Base-by-base conservation (phyloP, 2,888 invertebrate species). In the Hypolimnas misippus region DNA sequence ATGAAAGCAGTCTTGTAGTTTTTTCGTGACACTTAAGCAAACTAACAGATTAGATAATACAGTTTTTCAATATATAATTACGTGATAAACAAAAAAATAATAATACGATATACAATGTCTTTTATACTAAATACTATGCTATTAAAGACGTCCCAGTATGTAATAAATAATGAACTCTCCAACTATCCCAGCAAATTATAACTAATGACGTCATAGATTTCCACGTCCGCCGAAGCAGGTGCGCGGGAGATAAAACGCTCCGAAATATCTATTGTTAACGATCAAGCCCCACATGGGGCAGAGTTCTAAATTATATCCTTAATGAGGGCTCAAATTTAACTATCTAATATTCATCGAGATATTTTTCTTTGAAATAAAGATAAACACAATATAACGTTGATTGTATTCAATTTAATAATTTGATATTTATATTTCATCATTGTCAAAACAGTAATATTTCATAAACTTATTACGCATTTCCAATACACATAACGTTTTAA, bases 131-230 rank as follows among this genome's bases (percentile, higher is more conserved):
- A 7, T 19, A 3, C 4, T 40, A 14, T 6, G 16, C 6, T 16
- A 40, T n/a, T n/a, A n/a, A n/a, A n/a, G n/a, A 14, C 14, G 6
- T 1, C 38, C 16, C 4, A 40, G 6, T 6, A 40, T 40, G 14
- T 40, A 40, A 40, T 40, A 12, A 19, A 21, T 25, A 25, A 49
- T 49, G 49, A 49, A 49, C 7, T 49, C 10, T 21, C 57, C 51
- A 66, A 61, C 57, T 66, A 61, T 54, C 68, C 70, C 61, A 65
- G 71, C 76, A 81, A 79, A 85, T 83, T 77, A 82, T 85, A 85
- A 86, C 76, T 76, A 82, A 86, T 82, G 75, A 78, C 67, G 71
- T 74, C 70, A 81, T 86, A 79, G 71, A 81, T 86, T 81, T 83
- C 73, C 66, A 57, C 72, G 68, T 65, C 71, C 67, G 67, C 58